Base-by-base conservation (phyloP, 2,797 vertebrate genomes). In the Pipistrellus nathusii region DNA sequence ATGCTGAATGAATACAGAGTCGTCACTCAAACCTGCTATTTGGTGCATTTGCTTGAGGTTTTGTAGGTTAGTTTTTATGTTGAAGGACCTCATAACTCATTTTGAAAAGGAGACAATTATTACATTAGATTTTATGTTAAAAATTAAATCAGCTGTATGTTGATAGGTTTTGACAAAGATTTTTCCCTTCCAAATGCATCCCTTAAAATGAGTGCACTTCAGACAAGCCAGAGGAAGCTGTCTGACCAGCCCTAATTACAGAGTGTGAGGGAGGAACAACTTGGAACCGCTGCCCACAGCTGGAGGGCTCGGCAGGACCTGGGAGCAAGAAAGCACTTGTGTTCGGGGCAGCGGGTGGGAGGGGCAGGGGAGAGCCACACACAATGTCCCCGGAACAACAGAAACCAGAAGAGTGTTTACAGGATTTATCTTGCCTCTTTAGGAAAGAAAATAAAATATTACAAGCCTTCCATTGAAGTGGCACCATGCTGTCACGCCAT, bases 391-490 rank as follows among this genome's bases (percentile, higher is more conserved):
- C 90, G 84, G 91, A 96, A 96, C 94, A 94, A 94, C 96, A 94
- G 10, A 96, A 95, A 93, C 12, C 69, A 96, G 93, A 85, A 84
- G 95, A 97, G 90, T 83, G 85, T 96, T 97, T 96, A 94, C 95
- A 97, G 94, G 94, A 87, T 96, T 97, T 96, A 95, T 95, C 96
- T 76, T 76, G 94, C 95, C 89, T 95, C 95, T 96, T 97, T 93
- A 81, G 85, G 83, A 95, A 94, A 89, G 96, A 97, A 97, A 97
- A 96, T 91, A 97, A 97, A 97, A 94, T 93, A 95, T 95, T 97
- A 95, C 92, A 96, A 94, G 95, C 96, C 92, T 96, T 95, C 97
- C 82, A 80, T 87, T 23, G 75, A 97, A 96, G 80, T 68, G 93
- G 96, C 96, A 94, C 96, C 96, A 96, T 76, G 94, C 93, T n/a